Base-by-base conservation (phyloP, 2,797 vertebrate species). In the Distichodus sexfasciatus region DNA sequence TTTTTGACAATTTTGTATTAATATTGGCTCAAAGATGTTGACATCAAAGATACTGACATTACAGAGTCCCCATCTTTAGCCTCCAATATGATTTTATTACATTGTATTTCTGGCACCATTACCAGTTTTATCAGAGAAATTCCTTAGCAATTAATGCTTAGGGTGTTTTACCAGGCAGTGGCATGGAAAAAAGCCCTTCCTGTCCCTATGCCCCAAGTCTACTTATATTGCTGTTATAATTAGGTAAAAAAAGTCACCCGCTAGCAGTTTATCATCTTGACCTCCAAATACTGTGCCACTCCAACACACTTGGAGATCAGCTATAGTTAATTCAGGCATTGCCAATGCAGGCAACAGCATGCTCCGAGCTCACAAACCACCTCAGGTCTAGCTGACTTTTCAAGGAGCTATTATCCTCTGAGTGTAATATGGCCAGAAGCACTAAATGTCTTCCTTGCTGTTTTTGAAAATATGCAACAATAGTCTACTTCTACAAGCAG, bases 331-430 rank as follows among this genome's bases (percentile, higher is more conserved):
- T 10, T 24, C 57, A 60, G 23, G 21, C 55, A n/a, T 55, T 31
- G 31, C 31, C 24, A n/a, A 33, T 21, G 55, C 21, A 48, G 57
- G 59, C 48, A 59, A n/a, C 35, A 31, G 24, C 48, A 26, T 28
- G 21, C 23, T 41, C 26, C 35, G 50, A 60, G 26, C 66, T 57
- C 24, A 36, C 31, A 51, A 24, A 50, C 31, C 62, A 68, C 67
- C 73, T 64, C 31, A 23, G 48, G 68, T 71, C 62, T 66, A 71
- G 66, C 60, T 71, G 68, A 66, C 67, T 71, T 71, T 71, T 63
- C 48, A 71, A 66, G 63, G 55, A 76, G 55, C 68, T 62, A 62
- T 71, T 70, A 60, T 69, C 44, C 29, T 71, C 47, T 50, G 50
- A 71, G 46, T 57, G 31, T 41, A 66, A 59, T 11, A 41, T 59